Base-by-base conservation (phyloP, 2,888 invertebrate species). In the Drymonia ruficornis region DNA sequence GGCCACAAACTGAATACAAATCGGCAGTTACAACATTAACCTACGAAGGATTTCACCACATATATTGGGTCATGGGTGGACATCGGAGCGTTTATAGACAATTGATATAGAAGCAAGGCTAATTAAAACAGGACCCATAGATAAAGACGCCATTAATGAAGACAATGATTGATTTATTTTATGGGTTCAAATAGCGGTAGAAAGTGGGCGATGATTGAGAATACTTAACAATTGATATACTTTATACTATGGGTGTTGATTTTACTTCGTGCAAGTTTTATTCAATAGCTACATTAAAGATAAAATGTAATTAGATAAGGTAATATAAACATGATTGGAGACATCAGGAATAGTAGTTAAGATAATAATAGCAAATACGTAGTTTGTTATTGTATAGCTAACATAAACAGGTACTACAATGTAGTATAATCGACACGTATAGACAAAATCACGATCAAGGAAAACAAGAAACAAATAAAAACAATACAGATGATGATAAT, bases 51-150 rank as follows among this genome's bases (percentile, higher is more conserved):
- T 92, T 92, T 91, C 91, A 90, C 91, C 83, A 83, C 84, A 83
- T 66, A 80, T 90, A 90, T 87, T 90, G 89, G 91, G 91, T 91
- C 91, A 91, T 84, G 90, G 90, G 76, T 86, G 86, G 85, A 83
- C 86, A 72, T 65, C 63, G 66, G 65, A 65, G 72, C 71, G 69
- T 74, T 74, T 75, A 81, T 78, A 76, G 74, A 72, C 67, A 63
- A 65, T 68, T 71, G 74, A 66, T 70, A 56, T 50, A 56, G 54
- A 67, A 66, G 69, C 79, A 77, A 85, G 82, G 83, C 76, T 80
- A 79, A 80, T 76, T 78, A 74, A 78, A 68, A 62, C 52, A 64
- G 72, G 68, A 75, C 59, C 56, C 47, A 50, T 50, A 43, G 23
- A 67, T 74, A 68, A 68, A 72, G 65, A 59, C 54, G 67, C 63